Evolutionary conservation across 2,888 invertebrate species (phyloP).

Genomic region (Disparrhopalites patrizii): DNA sequence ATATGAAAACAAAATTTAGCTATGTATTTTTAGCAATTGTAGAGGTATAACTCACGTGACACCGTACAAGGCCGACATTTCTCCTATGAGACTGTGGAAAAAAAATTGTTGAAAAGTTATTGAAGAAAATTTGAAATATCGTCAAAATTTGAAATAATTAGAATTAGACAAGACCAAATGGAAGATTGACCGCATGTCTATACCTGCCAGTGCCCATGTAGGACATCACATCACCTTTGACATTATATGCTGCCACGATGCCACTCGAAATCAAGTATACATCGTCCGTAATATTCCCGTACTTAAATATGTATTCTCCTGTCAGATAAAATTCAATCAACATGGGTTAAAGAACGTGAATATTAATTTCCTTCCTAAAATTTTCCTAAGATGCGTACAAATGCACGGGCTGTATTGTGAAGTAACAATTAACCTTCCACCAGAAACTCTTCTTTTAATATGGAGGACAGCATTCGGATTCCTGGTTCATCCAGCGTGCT

Average conservation of each 20-base stretch:
- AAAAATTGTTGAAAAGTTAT: neutral
- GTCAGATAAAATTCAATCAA: neutral
- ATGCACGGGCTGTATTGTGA: no score
- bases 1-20: neutral
- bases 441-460: constrained; percentile 38
- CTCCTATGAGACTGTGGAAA: constrained; percentile 40
- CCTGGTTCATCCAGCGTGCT: constrained; percentile 37
- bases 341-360: neutral
- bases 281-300: constrained; percentile 44
- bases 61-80: constrained; percentile 39
- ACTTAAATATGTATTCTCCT: constrained; percentile 43
- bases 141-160: neutral
- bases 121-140: neutral
- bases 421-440: constrained; percentile 35
- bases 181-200: no score
- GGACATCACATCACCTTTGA: constrained; percentile 37
- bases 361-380: neutral
- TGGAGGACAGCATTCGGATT: constrained; percentile 37
- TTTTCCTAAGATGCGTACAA: no score
- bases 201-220: constrained; percentile 44
- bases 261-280: constrained; percentile 43
- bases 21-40: neutral
- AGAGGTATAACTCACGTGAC: constrained; percentile 27
- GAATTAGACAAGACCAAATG: neutral
- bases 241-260: constrained; percentile 39